Percentiles rank a stretch among this genome's conserved stretches.
Conservation (phyloP, 2,888 invertebrate genomes). For the Gordius sp. region DNA sequence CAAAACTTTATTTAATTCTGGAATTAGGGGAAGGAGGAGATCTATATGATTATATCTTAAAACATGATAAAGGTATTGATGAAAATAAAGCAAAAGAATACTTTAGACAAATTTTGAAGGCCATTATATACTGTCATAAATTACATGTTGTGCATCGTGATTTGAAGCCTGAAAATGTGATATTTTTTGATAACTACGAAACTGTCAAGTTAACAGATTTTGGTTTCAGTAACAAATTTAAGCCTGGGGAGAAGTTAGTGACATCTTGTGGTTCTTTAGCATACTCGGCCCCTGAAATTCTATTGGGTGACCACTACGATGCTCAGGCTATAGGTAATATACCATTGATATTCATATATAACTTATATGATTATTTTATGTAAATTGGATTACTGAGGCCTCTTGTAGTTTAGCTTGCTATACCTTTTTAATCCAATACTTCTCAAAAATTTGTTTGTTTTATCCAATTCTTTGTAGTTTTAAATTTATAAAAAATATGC, state of each 20-base stretch:
- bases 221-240: conserved; percentile 64
- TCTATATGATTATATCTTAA: conserved; percentile 90
- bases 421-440: too few species aligned
- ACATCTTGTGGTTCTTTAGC: conserved; percentile 94
- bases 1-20: conserved; percentile 54
- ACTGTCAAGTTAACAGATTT: conserved; percentile 95
- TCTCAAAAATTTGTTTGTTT: too few species aligned
- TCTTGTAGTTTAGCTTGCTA: too few species aligned
- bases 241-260: conserved; percentile 77
- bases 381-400: too few species aligned
- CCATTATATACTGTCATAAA: conserved; percentile 86
- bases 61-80: conserved; percentile 52
- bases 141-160: conserved; percentile 63
- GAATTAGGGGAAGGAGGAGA: conserved; percentile 94
- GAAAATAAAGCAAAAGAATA: conserved; percentile 42
- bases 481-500: too few species aligned
- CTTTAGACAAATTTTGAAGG: conserved; percentile 79
- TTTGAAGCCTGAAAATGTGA: conserved; percentile 94
- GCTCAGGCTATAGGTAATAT: conserved; percentile 73
- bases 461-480: too few species aligned
- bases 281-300: conserved; percentile 93
- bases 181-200: conserved; percentile 84
- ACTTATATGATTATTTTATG: too few species aligned
- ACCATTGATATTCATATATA: conserved; percentile 13
- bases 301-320: conserved; percentile 89